Base-by-base conservation (phyloP, 2,797 vertebrate species). In the Enteromius radiatus region DNA sequence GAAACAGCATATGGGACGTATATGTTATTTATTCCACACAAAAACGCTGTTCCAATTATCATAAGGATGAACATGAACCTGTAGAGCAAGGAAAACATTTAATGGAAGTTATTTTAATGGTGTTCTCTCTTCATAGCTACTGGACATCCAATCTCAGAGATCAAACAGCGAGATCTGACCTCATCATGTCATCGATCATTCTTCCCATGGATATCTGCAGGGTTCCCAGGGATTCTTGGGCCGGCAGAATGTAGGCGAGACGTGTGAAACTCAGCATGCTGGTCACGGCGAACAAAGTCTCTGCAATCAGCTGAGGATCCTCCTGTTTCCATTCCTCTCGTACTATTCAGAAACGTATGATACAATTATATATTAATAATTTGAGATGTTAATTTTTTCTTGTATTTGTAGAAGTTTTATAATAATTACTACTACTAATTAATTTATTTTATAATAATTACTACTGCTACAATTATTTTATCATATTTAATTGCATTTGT, bases 21-120 rank as follows among this genome's bases (percentile, higher is more conserved):
- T 90, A 97, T 91, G 31, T 97, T 98, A 91, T 97, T 98, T 93
- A 98, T 95, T 52, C 97, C 96, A 77, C 96, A 97, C 84, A 98
- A 93, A 91, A 97, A 98, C 38, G 97, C 96, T 0, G 96, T 98
- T 84, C 97, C 94, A 61, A 97, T 97, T 88, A 98, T 98, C 96
- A 97, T 97, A 88, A 98, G 86, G 85, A 97, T 96, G 78, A 98
- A 98, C 95, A 98, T 96, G 85, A 98, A 98, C 88, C 97, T 97
- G 88, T n/a, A 38, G 14, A 85, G 12, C 74, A 45, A 81, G 47
- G 38, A 81, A 33, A 7, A 23, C 2, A 45, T 47, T 23, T 59
- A 10, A 38, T 56, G 52, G 56, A 56, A 54, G 49, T 21, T 5
- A 23, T 7, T 63, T 78, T 78, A 7, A 31, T 47, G 4, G 14